These are phyloP conservation scores for Pteropus alecto DNA, from an alignment of 2,113 vertebrate species.

Conservation along the genomic window DNA sequence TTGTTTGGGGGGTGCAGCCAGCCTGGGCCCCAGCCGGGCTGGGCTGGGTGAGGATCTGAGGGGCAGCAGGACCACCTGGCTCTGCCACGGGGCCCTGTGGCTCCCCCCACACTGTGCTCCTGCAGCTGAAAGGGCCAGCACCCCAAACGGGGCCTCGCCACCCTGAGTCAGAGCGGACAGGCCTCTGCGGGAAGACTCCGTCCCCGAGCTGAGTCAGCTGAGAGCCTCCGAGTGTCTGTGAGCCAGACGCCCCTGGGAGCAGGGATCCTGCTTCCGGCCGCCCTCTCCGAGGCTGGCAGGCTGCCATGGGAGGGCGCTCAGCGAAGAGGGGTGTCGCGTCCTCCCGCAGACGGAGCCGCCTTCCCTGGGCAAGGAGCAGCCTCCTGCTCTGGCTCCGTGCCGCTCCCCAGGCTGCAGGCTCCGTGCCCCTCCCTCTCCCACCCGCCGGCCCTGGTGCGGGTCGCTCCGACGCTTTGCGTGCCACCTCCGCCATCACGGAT, in stretches of 20 bases:
- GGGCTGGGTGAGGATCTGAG: not conserved
- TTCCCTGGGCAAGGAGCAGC: not conserved
- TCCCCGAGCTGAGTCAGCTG: not conserved
- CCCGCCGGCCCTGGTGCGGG: not conserved
- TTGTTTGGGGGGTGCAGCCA: constrained; percentile 47
- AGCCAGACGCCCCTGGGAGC: constrained; percentile 71
- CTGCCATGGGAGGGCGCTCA: constrained; percentile 4
- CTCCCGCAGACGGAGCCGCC: not conserved
- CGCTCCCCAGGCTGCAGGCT: not conserved
- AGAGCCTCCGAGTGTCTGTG: constrained; percentile 46
- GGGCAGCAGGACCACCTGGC: not conserved
- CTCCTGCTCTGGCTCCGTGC: not conserved
- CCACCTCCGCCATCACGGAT: not conserved
- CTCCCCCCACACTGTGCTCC: not conserved
- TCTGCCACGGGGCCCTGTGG: not conserved
- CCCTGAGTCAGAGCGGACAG: not conserved
- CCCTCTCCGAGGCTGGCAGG: constrained; percentile 57
- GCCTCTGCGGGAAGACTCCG: not conserved
- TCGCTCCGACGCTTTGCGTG: not conserved
- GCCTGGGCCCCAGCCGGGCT: not conserved
- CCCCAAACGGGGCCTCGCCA: not conserved
- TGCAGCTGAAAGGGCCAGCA: not conserved
- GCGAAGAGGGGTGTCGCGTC: not conserved
- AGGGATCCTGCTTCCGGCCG: constrained; percentile 29
- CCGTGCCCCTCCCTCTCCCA: not conserved